Evolutionary conservation across 2,113 vertebrate species (phyloP), one percentile per base, ranked within the genome.

Genomic region (Tetrax tetrax): DNA sequence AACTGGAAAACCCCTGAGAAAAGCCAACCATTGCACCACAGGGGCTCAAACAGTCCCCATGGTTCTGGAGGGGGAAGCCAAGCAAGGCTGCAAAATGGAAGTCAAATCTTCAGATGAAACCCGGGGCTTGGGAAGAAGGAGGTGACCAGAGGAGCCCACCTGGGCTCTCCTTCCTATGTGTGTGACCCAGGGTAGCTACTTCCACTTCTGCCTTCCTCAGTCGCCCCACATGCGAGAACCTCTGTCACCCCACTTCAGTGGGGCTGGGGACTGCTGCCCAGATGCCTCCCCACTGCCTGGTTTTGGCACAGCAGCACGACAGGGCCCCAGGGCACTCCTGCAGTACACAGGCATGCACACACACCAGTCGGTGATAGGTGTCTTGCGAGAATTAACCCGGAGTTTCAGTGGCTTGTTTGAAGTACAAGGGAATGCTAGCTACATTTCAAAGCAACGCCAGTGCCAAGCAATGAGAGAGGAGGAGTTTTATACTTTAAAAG

Each of bases 331-430:
- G 33, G 51, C 41, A 3, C n/a, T 47, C 66, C 50, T 29, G 50
- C 7, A 33, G 35, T 4, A 0, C 27, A 15, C 2, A 1, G 1
- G 15, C 33, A 12, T 23, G 4, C 29, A 24, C 41, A 7, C 29
- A 9, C 0, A 21, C 3, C 38, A 11, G 35, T 7, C 0, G 0
- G n/a, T 1, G 4, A 13, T 1, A 14, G 8, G 16, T 3, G 19
- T 3, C 6, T 1, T 25, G 25, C 10, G 12, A 59, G 22, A 76
- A 23, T 2, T 23, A 66, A 24, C 14, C 9, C 11, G 0, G n/a
- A 25, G n/a, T 7, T 69, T 29, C 37, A 9, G 41, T 1, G 14
- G 22, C 51, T 63, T 11, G 20, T 56, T 14, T 12, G 61, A 78
- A 47, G 20, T 9, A 13, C 22, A 10, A 63, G 21, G 25, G 15